These are phyloP conservation scores for Electrophaes corylata DNA, from an alignment of 2,888 invertebrate species.

Conservation along the genomic window DNA sequence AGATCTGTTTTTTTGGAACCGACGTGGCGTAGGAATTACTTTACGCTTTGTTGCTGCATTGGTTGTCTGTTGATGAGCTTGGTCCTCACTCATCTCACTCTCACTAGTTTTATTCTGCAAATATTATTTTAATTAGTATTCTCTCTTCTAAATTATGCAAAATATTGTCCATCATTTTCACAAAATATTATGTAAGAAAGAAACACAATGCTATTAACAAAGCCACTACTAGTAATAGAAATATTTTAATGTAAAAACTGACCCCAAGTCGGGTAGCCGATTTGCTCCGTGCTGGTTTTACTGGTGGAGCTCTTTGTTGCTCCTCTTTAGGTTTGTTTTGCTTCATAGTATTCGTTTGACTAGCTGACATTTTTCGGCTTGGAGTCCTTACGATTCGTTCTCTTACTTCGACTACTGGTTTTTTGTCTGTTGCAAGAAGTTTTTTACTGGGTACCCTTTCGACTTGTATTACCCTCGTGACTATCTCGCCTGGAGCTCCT, in stretches of 20 bases:
- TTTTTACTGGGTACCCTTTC: conserved; percentile 77
- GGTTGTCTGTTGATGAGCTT: conserved; percentile 58
- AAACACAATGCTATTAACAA: conserved; percentile 75
- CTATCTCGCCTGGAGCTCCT: conserved; percentile 61
- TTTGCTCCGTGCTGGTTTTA: conserved; percentile 80
- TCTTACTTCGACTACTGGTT: conserved; percentile 70
- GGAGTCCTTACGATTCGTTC: conserved; percentile 77
- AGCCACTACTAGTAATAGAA: conserved; percentile 68
- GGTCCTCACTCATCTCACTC: conserved; percentile 84
- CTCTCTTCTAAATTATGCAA: conserved; percentile 50
- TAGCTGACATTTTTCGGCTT: conserved; percentile 59
- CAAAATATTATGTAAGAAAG: conserved; percentile 54
- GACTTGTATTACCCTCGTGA: conserved; percentile 76
- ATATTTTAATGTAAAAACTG: conserved; percentile 75
- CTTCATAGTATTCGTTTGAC: conserved; percentile 51
- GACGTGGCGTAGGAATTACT: conserved; percentile 70
- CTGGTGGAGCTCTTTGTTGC: conserved; percentile 65
- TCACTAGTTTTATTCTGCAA: conserved; percentile 84
- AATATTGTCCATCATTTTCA: conserved; percentile 55
- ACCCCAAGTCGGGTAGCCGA: conserved; percentile 80
- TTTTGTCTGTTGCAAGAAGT: conserved; percentile 62
- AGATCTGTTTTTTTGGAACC: conserved; percentile 73
- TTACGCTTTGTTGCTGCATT: conserved; percentile 64
- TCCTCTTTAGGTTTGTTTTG: conserved; percentile 61
- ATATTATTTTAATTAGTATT: conserved; percentile 73